A percentile compares a stretch with the other conserved stretches of the same genome.
Evolutionary conservation across 37 sponge, comb jelly and placozoan genomes (phyloP).

Genomic region (Theonella swinhoei): DNA sequence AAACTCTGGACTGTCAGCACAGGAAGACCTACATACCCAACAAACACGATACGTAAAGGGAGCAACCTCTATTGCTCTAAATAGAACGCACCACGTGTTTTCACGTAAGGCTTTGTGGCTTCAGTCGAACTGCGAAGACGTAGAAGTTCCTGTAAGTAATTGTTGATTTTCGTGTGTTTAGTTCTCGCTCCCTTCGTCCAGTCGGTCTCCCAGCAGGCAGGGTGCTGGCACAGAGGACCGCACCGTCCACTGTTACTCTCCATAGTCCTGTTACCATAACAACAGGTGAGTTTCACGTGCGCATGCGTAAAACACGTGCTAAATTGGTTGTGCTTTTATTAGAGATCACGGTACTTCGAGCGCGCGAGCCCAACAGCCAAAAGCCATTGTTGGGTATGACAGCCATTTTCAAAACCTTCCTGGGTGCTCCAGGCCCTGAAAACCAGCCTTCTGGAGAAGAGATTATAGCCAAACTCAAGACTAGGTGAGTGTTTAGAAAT

Average conservation of each 20-base stretch:
- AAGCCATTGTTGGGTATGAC: constrained; percentile 33
- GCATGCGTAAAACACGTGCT: constrained; percentile 9
- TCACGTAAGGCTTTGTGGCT: not conserved
- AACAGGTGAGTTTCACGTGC: not conserved
- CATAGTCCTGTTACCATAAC: constrained; percentile 12
- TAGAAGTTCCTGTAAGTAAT: not conserved
- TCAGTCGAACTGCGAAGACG: too few relatives aligned
- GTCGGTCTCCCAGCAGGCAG: constrained; percentile 46
- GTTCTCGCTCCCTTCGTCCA: not conserved
- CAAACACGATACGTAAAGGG: not conserved
- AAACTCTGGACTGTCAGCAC: constrained; percentile 20
- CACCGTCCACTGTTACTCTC: constrained; percentile 2
- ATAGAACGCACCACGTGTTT: not conserved
- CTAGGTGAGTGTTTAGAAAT: constrained; percentile 32
- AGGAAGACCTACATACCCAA: constrained; percentile 13
- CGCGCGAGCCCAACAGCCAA: constrained; percentile 24
- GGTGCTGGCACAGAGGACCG: constrained; percentile 66
- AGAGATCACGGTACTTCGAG: not conserved
- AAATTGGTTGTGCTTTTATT: not conserved
- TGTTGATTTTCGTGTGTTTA: not conserved
- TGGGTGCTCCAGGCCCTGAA: constrained; percentile 25
- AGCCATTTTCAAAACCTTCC: constrained; percentile 45
- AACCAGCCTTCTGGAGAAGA: constrained; percentile 64
- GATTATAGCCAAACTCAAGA: constrained; percentile 57
- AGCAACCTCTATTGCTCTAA: not conserved